Evolutionary conservation across 2,113 vertebrate species (phyloP).

Genomic region (Todiramphus chloris): DNA sequence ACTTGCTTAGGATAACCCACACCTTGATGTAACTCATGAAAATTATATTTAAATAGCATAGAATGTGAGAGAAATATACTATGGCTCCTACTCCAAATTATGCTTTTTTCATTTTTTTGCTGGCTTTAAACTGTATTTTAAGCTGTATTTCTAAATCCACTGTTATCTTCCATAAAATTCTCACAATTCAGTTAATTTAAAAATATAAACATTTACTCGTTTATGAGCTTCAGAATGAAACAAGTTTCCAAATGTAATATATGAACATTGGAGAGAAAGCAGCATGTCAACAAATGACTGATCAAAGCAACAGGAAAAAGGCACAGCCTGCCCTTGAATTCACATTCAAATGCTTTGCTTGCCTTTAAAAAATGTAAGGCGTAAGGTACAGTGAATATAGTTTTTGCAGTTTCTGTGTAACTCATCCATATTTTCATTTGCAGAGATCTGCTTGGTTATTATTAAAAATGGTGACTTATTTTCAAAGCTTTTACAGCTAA

Average conservation of each 20-base stretch:
- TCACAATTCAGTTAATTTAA: constrained; percentile 7
- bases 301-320: neutral
- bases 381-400: neutral
- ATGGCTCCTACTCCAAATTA: neutral
- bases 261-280: neutral
- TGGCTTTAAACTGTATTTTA: neutral
- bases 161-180: constrained; percentile 3
- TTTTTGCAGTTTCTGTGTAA: neutral
- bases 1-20: neutral
- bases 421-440: constrained; percentile 1
- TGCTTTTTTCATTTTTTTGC: neutral
- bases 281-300: neutral
- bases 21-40: neutral
- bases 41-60: neutral
- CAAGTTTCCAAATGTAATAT: neutral
- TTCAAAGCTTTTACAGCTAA: neutral
- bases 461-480: neutral
- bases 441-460: neutral
- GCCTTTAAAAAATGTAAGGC: neutral
- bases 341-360: neutral
- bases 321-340: neutral
- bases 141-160: neutral
- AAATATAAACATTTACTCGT: constrained; percentile 56
- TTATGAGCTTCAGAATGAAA: constrained; percentile 11
- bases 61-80: neutral